These are phyloP conservation scores for Gila robusta DNA, from an alignment of 2,797 vertebrate species.

Conservation along the genomic window DNA sequence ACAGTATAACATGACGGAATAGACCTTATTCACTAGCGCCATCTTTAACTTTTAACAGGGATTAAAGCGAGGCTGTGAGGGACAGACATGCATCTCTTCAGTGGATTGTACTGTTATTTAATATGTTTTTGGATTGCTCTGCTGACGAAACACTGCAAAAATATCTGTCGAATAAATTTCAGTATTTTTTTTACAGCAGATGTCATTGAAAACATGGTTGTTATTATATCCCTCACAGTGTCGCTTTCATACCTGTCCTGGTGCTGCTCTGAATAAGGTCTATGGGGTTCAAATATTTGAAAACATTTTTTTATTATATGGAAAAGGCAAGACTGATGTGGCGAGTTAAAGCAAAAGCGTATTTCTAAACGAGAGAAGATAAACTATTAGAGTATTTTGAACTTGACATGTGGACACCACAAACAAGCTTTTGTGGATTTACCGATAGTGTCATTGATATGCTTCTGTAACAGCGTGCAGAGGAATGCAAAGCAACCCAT, in stretches of 20 bases:
- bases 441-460: slow-evolving; percentile 35
- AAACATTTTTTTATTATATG: slow-evolving; percentile 63
- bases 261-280: background rate
- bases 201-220: background rate
- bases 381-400: slow-evolving; percentile 22
- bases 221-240: background rate
- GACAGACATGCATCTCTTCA: background rate
- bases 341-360: slow-evolving; percentile 63
- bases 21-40: background rate
- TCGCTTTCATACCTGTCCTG: background rate
- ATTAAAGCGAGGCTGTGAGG: background rate
- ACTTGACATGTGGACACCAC: slow-evolving; percentile 46
- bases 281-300: slow-evolving; percentile 76
- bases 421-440: slow-evolving; percentile 58
- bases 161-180: background rate
- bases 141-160: background rate
- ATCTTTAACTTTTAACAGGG: background rate
- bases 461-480: slow-evolving; percentile 43
- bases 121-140: background rate
- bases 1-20: no score
- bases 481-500: slow-evolving; percentile 9
- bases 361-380: slow-evolving; percentile 59
- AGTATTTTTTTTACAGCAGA: background rate
- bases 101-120: background rate
- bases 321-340: slow-evolving; percentile 75